Percentiles rank a stretch among this genome's conserved stretches.
Conservation (phyloP, 1,140 invertebrate species). For the Melipona quadrifasciata region DNA sequence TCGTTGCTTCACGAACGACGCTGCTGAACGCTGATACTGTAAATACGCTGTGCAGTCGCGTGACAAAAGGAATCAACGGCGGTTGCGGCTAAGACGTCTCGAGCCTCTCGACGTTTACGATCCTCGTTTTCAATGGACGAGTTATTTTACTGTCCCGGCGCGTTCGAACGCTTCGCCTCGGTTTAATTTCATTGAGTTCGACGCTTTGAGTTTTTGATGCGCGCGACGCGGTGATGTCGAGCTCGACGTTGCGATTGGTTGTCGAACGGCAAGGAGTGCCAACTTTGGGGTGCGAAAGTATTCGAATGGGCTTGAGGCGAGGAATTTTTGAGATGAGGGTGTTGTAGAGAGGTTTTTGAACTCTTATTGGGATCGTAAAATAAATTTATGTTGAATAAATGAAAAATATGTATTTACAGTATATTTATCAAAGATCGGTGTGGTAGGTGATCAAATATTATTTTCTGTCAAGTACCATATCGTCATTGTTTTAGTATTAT, state of each 20-base stretch:
- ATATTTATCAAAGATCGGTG: no score
- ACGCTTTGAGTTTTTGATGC: not conserved
- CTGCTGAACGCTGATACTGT: constrained; percentile 40
- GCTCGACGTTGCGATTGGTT: not conserved
- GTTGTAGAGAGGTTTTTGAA: not conserved
- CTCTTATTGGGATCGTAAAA: not conserved
- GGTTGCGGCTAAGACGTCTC: not conserved
- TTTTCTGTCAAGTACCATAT: no score
- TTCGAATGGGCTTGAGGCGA: not conserved
- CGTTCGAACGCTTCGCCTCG: not conserved
- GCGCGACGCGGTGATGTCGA: no score
- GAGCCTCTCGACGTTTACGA: not conserved
- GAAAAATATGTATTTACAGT: no score
- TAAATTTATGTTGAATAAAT: no score
- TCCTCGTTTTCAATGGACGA: constrained; percentile 16
- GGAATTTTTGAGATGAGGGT: not conserved
- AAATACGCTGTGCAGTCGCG: constrained; percentile 40
- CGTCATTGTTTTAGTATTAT: no score
- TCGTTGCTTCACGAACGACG: constrained; percentile 30
- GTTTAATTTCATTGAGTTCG: not conserved
- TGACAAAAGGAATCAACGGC: constrained; percentile 29
- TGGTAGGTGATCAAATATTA: no score
- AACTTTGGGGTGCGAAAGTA: not conserved
- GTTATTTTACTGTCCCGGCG: constrained; percentile 17
- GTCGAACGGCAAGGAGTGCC: not conserved